Evolutionary conservation across 2,797 vertebrate species (phyloP).

Genomic region (Delichon dasypus): DNA sequence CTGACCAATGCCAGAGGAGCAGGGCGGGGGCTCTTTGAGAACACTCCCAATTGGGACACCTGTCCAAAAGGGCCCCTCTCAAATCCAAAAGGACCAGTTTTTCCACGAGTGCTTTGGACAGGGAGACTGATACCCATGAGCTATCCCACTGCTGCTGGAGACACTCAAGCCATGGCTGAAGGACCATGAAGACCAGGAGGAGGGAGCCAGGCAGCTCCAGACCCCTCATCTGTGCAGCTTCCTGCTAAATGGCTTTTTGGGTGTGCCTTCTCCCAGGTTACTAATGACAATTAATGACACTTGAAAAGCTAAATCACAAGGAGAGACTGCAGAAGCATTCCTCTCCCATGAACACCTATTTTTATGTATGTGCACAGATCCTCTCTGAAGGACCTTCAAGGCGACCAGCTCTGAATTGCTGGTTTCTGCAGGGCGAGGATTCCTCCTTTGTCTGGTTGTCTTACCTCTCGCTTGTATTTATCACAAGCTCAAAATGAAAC

Average conservation of each 20-base stretch:
- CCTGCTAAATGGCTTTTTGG: neutral
- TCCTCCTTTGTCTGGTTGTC: slow-evolving; percentile 40
- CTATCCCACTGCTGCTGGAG: neutral
- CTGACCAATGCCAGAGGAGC: neutral
- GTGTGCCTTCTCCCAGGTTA: neutral
- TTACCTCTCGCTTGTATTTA: slow-evolving; percentile 28
- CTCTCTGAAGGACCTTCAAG: slow-evolving; percentile 22
- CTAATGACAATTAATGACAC: slow-evolving; percentile 15
- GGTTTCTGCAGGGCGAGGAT: slow-evolving; percentile 5
- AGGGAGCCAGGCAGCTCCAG: neutral
- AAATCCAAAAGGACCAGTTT: neutral
- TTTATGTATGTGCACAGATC: neutral
- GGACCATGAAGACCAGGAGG: neutral
- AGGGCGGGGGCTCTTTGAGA: rapidly evolving
- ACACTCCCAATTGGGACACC: neutral
- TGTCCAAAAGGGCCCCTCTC: neutral
- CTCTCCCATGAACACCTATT: slow-evolving; percentile 1
- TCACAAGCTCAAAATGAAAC: slow-evolving; percentile 27
- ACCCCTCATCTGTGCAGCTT: neutral
- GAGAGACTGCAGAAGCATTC: neutral
- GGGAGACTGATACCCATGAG: neutral
- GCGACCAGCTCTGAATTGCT: neutral
- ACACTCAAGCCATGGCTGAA: neutral
- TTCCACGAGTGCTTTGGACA: rapidly evolving
- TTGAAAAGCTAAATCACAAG: slow-evolving; percentile 18